Percentiles rank a stretch among this genome's conserved stretches.
Evolutionary conservation across 2,797 vertebrate species (phyloP).

Genomic region (Pyrocephalus nanus): DNA sequence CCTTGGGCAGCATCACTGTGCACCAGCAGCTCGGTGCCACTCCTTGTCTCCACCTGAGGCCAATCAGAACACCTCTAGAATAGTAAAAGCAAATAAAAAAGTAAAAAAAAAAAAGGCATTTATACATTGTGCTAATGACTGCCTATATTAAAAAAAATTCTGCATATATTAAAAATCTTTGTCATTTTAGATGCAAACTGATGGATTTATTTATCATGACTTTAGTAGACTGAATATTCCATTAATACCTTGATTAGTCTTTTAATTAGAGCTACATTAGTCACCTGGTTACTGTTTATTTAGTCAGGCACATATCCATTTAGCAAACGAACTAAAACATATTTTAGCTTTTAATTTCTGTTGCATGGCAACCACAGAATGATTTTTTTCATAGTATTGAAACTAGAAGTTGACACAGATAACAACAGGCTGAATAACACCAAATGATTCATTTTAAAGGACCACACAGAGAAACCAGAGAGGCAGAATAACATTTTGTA

Average conservation of each 20-base stretch:
- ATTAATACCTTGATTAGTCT: conserved; percentile 37
- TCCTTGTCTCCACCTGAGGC: not conserved
- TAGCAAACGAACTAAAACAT: conserved; percentile 28
- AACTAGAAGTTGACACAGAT: conserved; percentile 29
- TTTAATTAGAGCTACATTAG: conserved; percentile 39
- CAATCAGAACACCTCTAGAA: not conserved
- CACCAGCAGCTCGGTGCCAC: no score
- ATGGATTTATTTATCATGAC: not conserved
- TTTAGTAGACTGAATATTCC: not conserved
- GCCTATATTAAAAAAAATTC: not conserved
- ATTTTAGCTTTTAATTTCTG: conserved; percentile 25
- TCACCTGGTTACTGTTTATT: conserved; percentile 61
- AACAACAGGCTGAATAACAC: conserved; percentile 24
- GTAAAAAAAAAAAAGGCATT: not conserved
- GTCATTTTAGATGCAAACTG: not conserved
- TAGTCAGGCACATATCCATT: not conserved
- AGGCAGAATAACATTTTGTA: not conserved
- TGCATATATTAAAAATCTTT: not conserved
- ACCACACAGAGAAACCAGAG: not conserved
- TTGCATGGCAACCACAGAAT: conserved; percentile 30
- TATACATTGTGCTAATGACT: not conserved
- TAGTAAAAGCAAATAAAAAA: not conserved
- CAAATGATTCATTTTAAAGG: conserved; percentile 7
- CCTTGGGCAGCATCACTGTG: not conserved
- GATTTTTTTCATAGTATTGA: not conserved